A percentile compares a stretch with the other conserved stretches of the same genome.
Conservation (phyloP, 2,888 invertebrate species). For the Pycnomerus fuliginosus region DNA sequence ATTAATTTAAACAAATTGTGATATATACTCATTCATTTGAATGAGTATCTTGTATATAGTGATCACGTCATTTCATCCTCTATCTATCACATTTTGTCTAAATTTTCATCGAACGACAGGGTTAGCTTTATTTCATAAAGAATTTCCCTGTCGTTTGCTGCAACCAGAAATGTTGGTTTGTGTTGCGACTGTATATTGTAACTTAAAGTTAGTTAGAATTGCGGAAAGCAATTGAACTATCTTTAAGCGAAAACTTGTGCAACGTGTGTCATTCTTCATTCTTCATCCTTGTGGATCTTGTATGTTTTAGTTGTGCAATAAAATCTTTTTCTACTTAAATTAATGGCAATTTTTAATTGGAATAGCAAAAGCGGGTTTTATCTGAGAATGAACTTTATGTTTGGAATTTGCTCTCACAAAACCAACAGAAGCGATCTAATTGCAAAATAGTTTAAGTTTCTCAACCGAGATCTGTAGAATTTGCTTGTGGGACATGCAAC, state of each 20-base stretch:
- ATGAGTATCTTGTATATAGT: conserved; percentile 18
- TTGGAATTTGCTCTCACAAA: neutral
- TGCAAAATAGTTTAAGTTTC: too few species aligned
- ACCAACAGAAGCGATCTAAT: too few species aligned
- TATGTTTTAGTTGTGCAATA: conserved; percentile 21
- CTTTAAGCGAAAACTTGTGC: conserved; percentile 11
- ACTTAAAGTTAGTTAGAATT: conserved; percentile 19
- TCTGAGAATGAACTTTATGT: neutral
- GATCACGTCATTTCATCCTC: conserved; percentile 12
- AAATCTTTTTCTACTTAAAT: conserved; percentile 3
- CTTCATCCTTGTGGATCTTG: conserved; percentile 10
- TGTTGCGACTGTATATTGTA: conserved; percentile 13
- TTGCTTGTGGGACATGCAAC: too few species aligned
- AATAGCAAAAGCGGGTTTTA: neutral
- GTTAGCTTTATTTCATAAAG: conserved; percentile 19
- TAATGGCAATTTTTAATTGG: neutral
- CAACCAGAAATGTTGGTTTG: conserved; percentile 18
- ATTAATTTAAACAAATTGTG: conserved; percentile 8
- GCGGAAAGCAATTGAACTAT: conserved; percentile 19
- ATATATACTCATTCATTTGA: conserved; percentile 2
- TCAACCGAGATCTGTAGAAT: too few species aligned
- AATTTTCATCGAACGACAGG: conserved; percentile 9
- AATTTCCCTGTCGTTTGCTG: conserved; percentile 15
- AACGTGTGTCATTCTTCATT: conserved; percentile 22
- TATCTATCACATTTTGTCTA: conserved; percentile 12